Evolutionary conservation across 2,888 invertebrate genomes (phyloP).

Genomic region (Gymnoscelis rufifasciata): DNA sequence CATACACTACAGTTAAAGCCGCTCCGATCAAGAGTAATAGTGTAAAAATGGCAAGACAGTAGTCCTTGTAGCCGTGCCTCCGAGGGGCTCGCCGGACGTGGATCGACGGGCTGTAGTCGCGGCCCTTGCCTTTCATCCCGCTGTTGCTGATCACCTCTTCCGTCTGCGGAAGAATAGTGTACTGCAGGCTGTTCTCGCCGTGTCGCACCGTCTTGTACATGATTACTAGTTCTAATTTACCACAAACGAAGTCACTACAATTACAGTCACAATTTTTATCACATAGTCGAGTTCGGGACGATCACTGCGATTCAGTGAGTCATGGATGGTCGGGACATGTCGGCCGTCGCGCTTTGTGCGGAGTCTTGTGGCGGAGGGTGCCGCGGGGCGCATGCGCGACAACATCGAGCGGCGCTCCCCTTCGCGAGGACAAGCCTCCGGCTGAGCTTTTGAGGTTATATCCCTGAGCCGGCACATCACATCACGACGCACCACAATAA

Average conservation of each 20-base stretch:
- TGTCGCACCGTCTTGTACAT: slow-evolving; percentile 88
- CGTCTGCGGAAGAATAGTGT: slow-evolving; percentile 85
- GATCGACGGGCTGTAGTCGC: slow-evolving; percentile 72
- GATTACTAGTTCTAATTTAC: slow-evolving; percentile 47
- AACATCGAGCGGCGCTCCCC: slow-evolving; percentile 73
- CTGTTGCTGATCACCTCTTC: slow-evolving; percentile 82
- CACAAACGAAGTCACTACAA: slow-evolving; percentile 63
- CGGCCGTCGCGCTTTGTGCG: slow-evolving; percentile 65
- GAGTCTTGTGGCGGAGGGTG: slow-evolving; percentile 41
- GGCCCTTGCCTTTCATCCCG: slow-evolving; percentile 76
- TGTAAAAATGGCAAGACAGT: slow-evolving; percentile 7
- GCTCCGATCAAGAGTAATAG: slow-evolving; percentile 55
- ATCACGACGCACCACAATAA: slow-evolving; percentile 52
- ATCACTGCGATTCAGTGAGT: slow-evolving; percentile 39
- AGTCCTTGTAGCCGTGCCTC: slow-evolving; percentile 40
- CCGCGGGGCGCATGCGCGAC: slow-evolving; percentile 61
- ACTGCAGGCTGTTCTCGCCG: slow-evolving; percentile 86
- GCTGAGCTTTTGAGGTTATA: slow-evolving; percentile 71
- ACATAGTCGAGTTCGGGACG: slow-evolving; percentile 56
- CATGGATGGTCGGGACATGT: slow-evolving; percentile 55
- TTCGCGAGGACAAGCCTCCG: slow-evolving; percentile 14
- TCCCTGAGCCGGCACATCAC: slow-evolving; percentile 62
- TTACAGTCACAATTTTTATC: slow-evolving; percentile 48
- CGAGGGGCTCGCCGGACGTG: slow-evolving; percentile 60
- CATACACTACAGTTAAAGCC: slow-evolving; percentile 55